These are phyloP conservation scores for Clarias macrocephalus DNA, from an alignment of 2,113 vertebrate species.

Conservation along the genomic window DNA sequence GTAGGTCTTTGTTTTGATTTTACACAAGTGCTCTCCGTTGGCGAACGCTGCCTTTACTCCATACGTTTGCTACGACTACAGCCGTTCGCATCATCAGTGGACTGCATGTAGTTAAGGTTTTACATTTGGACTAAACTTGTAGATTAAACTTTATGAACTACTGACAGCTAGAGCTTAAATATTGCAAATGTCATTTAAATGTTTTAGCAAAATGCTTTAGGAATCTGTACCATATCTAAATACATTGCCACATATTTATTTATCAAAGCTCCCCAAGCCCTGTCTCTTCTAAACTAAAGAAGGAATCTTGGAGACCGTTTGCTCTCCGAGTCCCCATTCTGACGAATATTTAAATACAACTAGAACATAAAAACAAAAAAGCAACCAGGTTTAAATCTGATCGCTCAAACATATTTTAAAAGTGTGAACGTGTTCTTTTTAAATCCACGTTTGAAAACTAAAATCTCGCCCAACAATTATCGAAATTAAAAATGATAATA, in stretches of 20 bases:
- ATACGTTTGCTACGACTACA: background rate
- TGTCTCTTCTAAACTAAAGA: background rate
- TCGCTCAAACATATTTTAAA: background rate
- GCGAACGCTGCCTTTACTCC: conserved; percentile 41
- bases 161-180: too few species aligned
- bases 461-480: background rate
- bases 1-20: conserved; percentile 51
- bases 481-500: too few species aligned
- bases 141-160: background rate
- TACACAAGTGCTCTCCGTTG: conserved; percentile 64
- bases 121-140: background rate
- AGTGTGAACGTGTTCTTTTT: background rate
- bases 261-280: background rate
- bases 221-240: background rate
- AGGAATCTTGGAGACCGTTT: background rate
- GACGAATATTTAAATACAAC: background rate
- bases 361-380: background rate
- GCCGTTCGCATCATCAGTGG: background rate
- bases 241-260: background rate
- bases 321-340: background rate
- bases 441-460: background rate
- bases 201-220: background rate
- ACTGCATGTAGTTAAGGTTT: background rate
- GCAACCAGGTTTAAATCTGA: background rate
- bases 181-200: background rate